A percentile compares a stretch with the other conserved stretches of the same genome.
Conservation (phyloP, 1,140 invertebrate genomes). For the Drosophila nigrodunni region DNA sequence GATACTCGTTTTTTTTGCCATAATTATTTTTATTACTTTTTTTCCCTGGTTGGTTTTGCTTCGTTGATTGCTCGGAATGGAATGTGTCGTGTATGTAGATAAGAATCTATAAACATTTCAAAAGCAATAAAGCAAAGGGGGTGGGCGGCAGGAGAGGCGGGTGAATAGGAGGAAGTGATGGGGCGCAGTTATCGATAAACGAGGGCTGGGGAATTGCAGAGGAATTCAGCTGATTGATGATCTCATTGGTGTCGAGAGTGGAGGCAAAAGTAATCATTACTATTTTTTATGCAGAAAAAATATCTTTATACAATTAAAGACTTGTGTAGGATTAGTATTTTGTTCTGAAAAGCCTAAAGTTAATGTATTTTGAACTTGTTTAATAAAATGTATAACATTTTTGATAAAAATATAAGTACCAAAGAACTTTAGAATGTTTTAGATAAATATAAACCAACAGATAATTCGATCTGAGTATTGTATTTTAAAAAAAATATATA, state of each 20-base stretch:
- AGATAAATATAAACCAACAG: too few species aligned
- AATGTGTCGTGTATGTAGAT: conserved; percentile 55
- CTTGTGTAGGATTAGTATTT: background rate
- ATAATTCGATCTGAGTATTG: too few species aligned
- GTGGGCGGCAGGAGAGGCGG: background rate
- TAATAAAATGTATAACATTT: too few species aligned
- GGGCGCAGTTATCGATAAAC: background rate
- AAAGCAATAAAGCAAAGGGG: conserved; percentile 5
- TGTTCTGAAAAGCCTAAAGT: too few species aligned
- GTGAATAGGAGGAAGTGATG: background rate
- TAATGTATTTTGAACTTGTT: too few species aligned
- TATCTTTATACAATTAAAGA: conserved; percentile 27
- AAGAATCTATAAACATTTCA: conserved; percentile 34
- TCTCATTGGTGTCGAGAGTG: conserved; percentile 36
- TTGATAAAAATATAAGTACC: too few species aligned
- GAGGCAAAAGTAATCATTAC: conserved; percentile 5
- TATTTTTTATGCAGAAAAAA: conserved; percentile 1
- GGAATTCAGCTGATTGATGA: conserved; percentile 43
- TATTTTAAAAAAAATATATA: too few species aligned
- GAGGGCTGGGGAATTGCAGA: background rate
- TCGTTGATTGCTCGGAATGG: conserved; percentile 69
- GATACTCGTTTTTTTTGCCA: conserved; percentile 27
- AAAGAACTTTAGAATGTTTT: too few species aligned
- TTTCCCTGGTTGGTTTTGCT: conserved; percentile 30
- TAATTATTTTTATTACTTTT: conserved; percentile 37